Percentiles rank a stretch among this genome's conserved stretches.
These are phyloP conservation scores for Chelonoidis abingdonii DNA, from an alignment of 2,113 vertebrate species.

Conservation along the genomic window DNA sequence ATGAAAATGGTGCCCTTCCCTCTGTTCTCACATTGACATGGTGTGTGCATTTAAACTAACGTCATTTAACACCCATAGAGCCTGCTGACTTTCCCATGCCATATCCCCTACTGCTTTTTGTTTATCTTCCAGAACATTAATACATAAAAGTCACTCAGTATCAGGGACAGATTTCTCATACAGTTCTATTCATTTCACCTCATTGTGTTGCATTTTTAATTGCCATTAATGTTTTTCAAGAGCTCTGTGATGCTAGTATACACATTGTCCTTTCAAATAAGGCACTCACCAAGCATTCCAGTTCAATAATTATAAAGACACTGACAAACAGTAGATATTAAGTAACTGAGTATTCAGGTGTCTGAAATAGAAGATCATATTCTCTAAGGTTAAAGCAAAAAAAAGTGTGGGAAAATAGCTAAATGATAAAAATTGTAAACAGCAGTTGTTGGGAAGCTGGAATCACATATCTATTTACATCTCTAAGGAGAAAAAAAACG, in stretches of 20 bases:
- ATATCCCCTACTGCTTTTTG: neutral
- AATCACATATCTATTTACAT: neutral
- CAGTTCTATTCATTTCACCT: slow-evolving; percentile 14
- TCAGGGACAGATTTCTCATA: neutral
- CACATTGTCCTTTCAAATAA: slow-evolving; percentile 29
- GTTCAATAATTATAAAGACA: neutral
- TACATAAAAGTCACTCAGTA: neutral
- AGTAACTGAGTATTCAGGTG: neutral
- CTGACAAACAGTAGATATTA: neutral
- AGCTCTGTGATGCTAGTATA: slow-evolving; percentile 22
- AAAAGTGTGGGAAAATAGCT: neutral
- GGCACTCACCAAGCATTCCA: neutral
- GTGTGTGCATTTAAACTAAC: slow-evolving; percentile 19
- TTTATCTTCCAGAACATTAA: neutral
- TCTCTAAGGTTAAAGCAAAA: neutral
- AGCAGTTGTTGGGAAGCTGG: slow-evolving; percentile 19
- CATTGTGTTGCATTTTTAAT: slow-evolving; percentile 56
- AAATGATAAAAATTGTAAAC: neutral
- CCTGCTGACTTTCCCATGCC: slow-evolving; percentile 44
- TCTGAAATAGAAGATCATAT: neutral
- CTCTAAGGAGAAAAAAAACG: neutral
- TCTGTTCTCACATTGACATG: slow-evolving; percentile 38
- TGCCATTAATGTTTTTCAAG: slow-evolving; percentile 1
- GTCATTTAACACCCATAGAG: neutral
- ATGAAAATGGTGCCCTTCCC: neutral